phyloP scores from a whole-genome alignment of 2,113 vertebrate species.

The Pampusana beccarii region DNA sequence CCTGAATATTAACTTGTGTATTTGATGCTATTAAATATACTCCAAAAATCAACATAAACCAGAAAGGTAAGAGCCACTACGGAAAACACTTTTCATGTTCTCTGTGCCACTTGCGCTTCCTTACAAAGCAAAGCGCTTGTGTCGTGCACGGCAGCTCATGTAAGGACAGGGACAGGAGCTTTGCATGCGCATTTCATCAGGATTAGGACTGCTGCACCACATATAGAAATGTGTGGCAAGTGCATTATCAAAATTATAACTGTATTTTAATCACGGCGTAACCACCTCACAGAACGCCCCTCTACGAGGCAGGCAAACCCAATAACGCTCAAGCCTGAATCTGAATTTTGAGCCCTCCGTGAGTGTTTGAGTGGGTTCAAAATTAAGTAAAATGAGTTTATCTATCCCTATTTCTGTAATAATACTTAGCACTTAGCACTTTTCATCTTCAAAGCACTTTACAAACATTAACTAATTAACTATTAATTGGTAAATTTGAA shows the following conservation, averaged over 20 bases:
- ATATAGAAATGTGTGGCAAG: conserved; percentile 48
- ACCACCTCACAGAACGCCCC: not conserved
- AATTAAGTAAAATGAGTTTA: conserved; percentile 76
- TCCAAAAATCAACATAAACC: not conserved
- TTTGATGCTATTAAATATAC: not conserved
- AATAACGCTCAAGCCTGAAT: conserved; percentile 30
- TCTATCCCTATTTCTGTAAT: conserved; percentile 70
- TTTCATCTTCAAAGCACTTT: conserved; percentile 76
- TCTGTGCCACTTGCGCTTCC: not conserved
- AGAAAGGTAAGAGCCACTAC: not conserved
- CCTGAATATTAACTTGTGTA: not conserved
- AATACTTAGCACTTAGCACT: conserved; percentile 74
- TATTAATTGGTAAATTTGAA: conserved; percentile 80
- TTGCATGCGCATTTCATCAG: conserved; percentile 31
- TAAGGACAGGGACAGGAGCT: conserved; percentile 45
- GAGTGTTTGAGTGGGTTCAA: conserved; percentile 67
- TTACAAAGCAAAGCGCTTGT: not conserved
- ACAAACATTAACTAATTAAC: conserved; percentile 78
- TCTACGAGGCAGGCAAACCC: conserved; percentile 21
- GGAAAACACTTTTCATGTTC: not conserved
- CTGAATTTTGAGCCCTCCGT: conserved; percentile 47
- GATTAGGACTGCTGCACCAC: conserved; percentile 41
- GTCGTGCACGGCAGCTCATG: not conserved
- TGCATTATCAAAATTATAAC: conserved; percentile 58
- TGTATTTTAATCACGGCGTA: conserved; percentile 52